Base-by-base conservation (phyloP, 2,113 vertebrate genomes). In the Melanocharis versteri region DNA sequence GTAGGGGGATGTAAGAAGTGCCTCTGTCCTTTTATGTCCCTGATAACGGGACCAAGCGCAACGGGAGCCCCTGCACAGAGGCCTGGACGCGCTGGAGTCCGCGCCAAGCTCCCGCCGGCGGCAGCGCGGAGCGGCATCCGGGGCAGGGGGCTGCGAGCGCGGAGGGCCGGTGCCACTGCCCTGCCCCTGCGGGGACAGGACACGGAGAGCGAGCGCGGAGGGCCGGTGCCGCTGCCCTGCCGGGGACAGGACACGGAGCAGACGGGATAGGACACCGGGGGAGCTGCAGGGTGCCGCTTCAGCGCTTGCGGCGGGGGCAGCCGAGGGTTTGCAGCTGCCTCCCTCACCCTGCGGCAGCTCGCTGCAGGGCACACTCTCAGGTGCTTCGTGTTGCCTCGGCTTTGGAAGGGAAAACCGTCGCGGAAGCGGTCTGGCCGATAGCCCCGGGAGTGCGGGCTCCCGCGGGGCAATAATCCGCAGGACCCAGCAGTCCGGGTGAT, bases 21-120 rank as follows among this genome's bases (percentile, higher is more conserved):
- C 60, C 60, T 94, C 70, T 78, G 92, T 89, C 94, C 91, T 96
- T 97, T 96, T 92, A 83, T 90, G 92, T 96, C 88, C 80, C 58
- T 78, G 91, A 87, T 84, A 91, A 71, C 7, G 37, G 80, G 44
- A 39, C 17, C 3, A 2, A 73, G 66, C 57, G 9, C 40, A 3
- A 21, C 6, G 51, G 64, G 91, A 87, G 64, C 28, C 27, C 35
- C 47, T 9, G 79, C 5, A 0, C n/a, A 24, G 92, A 7, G 2
- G 4, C 30, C 75, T 5, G 56, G 15, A 16, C 8, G 39, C 58
- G 2, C 2, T 70, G 77, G 23, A 51, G 76, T 31, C 44, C 0
- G 10, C 44, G 94, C 94, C 86, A 14, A 30, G 82, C 88, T 72
- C 15, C 60, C 13, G 2, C 0, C 0, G 5, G 75, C 13, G 2